Base-by-base conservation (phyloP, 2,113 vertebrate genomes). In the Chionodraco myersi region DNA sequence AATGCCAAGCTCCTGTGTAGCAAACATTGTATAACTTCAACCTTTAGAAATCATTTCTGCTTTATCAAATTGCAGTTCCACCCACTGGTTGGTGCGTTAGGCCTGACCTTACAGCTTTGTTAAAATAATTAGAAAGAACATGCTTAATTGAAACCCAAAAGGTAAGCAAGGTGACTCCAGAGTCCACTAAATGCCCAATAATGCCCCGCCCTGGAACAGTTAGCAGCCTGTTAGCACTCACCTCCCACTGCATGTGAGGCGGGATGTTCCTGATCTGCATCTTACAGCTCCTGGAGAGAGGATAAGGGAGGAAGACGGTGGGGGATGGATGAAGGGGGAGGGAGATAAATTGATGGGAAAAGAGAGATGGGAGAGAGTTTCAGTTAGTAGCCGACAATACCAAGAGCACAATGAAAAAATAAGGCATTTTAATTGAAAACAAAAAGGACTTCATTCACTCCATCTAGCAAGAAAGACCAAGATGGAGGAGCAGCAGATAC, bases 211-310 rank as follows among this genome's bases (percentile, higher is more conserved):
- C 88, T 88, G 76, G 71, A 86, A 91, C 79, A 36, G 80, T 89
- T 83, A 88, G 84, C 80, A 84, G 83, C 83, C 83, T 69, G 85
- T 88, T 84, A 89, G 85, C 82, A 94, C 97, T 94, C 95, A 97
- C 97, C 96, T 98, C 97, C 97, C 97, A 98, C 91, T 97, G 97
- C 95, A 97, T 96, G 88, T 97, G 97, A 93, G 97, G 97, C 60
- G 97, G 97, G 92, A 98, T 98, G 92, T 98, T 98, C 94, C 97
- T 95, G 93, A 98, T 96, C 95, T 97, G 97, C 93, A 98, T 95
- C 88, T 97, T 97, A 92, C 97, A 97, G 95, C 96, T 97, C 95
- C 97, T 98, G 94, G 48, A 86, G 75, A 87, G 72, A 87, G 71
- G 79, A 72, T 30, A 67, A 84, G 64, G 76, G 15, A 66, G 34